Conservation (phyloP, 2,113 vertebrate genomes). For the Bambusicola thoracicus region DNA sequence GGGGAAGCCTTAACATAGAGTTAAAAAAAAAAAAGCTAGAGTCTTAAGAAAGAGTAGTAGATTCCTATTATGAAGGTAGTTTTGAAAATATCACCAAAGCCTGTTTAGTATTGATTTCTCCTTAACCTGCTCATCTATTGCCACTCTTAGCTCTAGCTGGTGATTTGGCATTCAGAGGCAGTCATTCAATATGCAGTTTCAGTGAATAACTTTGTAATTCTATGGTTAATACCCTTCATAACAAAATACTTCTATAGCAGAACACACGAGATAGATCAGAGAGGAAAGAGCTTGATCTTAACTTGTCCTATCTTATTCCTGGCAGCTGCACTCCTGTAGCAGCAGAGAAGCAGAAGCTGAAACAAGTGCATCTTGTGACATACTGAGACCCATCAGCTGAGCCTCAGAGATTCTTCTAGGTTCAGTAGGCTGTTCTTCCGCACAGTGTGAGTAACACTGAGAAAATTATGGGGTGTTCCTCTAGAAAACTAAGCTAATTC, state of each 20-base stretch:
- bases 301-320: background rate
- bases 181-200: background rate
- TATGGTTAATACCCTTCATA: conserved; percentile 2
- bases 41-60: too few species aligned
- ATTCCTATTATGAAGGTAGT: background rate
- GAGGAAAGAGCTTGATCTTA: background rate
- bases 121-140: conserved; percentile 38
- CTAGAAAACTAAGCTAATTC: background rate
- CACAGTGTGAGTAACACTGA: background rate
- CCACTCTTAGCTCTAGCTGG: background rate
- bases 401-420: background rate
- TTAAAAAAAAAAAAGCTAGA: background rate
- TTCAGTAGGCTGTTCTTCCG: background rate
- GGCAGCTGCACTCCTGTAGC: background rate
- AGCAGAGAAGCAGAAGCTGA: background rate
- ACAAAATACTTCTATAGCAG: background rate
- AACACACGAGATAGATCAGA: background rate
- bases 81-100: background rate
- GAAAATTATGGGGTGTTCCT: background rate
- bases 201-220: background rate
- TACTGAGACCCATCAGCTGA: background rate
- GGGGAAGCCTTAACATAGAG: background rate
- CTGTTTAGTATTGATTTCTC: background rate
- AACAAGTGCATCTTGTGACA: background rate
- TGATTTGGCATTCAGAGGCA: background rate